Percentiles rank a stretch among this genome's conserved stretches.
phyloP scores from a whole-genome alignment of 2,888 invertebrate genomes.

The Latrodectus elegans region DNA sequence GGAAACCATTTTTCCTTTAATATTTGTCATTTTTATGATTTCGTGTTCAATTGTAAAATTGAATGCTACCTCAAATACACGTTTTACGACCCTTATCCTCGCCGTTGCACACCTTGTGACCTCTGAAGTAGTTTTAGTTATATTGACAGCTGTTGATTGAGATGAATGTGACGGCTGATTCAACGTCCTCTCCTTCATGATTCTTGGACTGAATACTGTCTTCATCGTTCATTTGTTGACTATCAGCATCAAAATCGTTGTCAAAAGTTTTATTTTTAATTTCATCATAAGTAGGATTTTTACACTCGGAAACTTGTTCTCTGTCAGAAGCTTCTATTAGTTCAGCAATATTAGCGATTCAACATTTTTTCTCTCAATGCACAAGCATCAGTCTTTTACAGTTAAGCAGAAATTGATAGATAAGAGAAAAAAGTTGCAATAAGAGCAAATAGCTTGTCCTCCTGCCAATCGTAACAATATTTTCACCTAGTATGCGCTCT shows the following conservation, averaged over 20 bases:
- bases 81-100: neutral
- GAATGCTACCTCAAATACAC: slow-evolving; percentile 31
- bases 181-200: neutral
- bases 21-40: slow-evolving; percentile 17
- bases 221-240: slow-evolving; percentile 5
- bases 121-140: slow-evolving; percentile 28
- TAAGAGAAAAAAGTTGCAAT: neutral
- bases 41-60: slow-evolving; percentile 32
- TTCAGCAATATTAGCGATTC: neutral
- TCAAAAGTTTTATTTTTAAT: neutral
- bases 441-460: neutral
- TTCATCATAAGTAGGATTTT: slow-evolving; percentile 26
- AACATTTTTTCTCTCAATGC: neutral
- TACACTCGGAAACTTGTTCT: slow-evolving; percentile 30
- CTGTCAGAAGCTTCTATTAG: slow-evolving; percentile 15
- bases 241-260: slow-evolving; percentile 1
- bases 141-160: slow-evolving; percentile 21
- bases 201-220: neutral
- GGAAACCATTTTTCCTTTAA: too few relatives aligned
- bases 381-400: neutral
- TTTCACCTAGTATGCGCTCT: too few relatives aligned
- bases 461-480: neutral
- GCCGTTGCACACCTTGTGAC: slow-evolving; percentile 14
- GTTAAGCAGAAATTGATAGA: slow-evolving; percentile 18
- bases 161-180: neutral